phyloP scores from a whole-genome alignment of 2,113 vertebrate species.

The Indicator maculatus region DNA sequence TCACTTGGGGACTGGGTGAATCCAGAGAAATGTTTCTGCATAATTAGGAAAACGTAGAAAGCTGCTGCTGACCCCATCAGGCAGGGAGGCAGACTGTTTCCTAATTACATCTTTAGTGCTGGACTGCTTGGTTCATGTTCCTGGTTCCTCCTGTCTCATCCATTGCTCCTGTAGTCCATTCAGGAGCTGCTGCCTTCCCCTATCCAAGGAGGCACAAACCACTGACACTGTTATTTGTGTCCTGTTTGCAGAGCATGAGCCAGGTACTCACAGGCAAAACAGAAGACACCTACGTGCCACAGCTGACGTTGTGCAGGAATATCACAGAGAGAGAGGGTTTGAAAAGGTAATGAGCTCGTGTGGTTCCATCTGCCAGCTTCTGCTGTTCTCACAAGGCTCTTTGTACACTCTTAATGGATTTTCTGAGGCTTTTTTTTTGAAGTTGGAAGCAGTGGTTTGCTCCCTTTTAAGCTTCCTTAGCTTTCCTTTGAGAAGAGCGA shows the following conservation, averaged over 20 bases:
- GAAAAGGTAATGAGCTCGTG: neutral
- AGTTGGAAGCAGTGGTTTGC: neutral
- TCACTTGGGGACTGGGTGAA: neutral
- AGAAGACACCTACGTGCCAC: neutral
- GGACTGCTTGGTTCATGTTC: accelerated
- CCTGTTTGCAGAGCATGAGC: neutral
- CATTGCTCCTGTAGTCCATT: neutral
- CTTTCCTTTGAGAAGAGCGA: neutral
- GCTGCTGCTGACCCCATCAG: accelerated
- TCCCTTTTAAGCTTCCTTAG: neutral
- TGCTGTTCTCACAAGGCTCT: neutral
- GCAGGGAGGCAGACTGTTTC: accelerated
- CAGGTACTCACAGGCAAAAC: neutral
- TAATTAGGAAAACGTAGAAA: neutral
- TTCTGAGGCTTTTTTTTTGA: neutral
- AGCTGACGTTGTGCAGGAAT: neutral
- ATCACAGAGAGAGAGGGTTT: neutral
- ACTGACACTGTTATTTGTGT: accelerated
- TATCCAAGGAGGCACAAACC: accelerated
- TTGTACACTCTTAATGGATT: neutral
- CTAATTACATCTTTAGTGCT: neutral
- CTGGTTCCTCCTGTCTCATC: neutral
- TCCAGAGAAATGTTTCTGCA: neutral
- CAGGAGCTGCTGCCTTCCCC: neutral
- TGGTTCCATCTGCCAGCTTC: neutral